Evolutionary conservation across 2,113 vertebrate species (phyloP).

Genomic region (Sorex fumeus): DNA sequence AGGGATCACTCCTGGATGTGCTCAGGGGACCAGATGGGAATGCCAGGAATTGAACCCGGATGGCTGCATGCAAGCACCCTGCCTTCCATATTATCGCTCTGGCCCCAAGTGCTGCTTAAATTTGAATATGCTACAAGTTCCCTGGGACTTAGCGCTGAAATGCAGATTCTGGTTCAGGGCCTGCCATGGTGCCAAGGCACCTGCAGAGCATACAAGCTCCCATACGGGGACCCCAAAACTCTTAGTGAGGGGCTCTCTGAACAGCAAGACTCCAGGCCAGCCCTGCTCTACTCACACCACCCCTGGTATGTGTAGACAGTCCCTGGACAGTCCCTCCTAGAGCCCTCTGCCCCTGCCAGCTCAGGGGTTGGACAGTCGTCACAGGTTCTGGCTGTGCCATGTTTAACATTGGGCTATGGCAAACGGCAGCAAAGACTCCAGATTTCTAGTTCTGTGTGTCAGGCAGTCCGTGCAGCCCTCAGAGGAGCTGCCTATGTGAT

Average conservation of each 20-base stretch:
- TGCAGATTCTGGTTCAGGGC: constrained; percentile 32
- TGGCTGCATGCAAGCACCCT: too few species aligned
- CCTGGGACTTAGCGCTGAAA: constrained; percentile 6
- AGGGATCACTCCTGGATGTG: too few species aligned
- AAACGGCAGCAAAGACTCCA: constrained; percentile 16
- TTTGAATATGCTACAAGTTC: background rate
- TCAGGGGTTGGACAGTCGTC: background rate
- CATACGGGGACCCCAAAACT: background rate
- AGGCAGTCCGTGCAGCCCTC: background rate
- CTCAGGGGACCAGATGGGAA: too few species aligned
- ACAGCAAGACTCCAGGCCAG: background rate
- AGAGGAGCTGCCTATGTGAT: background rate
- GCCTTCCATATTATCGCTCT: too few species aligned
- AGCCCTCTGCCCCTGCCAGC: background rate
- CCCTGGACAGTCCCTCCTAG: background rate
- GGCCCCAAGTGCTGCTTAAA: background rate
- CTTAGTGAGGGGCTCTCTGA: constrained; percentile 7
- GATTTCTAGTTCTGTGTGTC: background rate
- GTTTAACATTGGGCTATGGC: background rate
- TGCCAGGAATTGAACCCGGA: too few species aligned
- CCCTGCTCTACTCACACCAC: background rate
- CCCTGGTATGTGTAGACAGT: too few species aligned
- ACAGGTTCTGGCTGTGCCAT: background rate
- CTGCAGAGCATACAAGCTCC: background rate
- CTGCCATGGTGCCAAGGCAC: background rate